Percentiles rank a stretch among this genome's conserved stretches.
Evolutionary conservation across 2,888 invertebrate genomes (phyloP).

Genomic region (Leistus spinibarbis): DNA sequence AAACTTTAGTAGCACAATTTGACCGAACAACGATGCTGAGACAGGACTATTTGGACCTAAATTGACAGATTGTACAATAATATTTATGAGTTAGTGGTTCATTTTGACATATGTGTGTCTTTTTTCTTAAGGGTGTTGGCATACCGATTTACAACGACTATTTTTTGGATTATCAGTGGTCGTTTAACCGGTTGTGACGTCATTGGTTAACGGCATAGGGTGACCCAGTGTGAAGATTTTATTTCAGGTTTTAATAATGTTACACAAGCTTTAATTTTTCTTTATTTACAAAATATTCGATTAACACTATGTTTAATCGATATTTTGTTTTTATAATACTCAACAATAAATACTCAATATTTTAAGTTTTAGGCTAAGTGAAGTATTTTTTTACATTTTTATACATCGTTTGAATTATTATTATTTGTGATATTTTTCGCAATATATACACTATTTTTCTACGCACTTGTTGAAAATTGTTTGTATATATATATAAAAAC

Average conservation of each 20-base stretch:
- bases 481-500: slow-evolving; percentile 28
- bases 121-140: slow-evolving; percentile 52
- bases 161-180: slow-evolving; percentile 51
- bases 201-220: slow-evolving; percentile 12
- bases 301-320: not conserved
- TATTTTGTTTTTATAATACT: slow-evolving; percentile 7
- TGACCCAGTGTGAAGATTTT: slow-evolving; percentile 19
- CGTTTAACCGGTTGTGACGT: slow-evolving; percentile 48
- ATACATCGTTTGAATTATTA: not conserved
- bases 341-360: slow-evolving; percentile 15
- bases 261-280: slow-evolving; percentile 33
- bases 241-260: not conserved
- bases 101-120: slow-evolving; percentile 46
- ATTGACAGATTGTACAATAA: not conserved
- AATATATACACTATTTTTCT: slow-evolving; percentile 29
- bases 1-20: not conserved
- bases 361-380: not conserved
- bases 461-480: not conserved
- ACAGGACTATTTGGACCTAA: not conserved
- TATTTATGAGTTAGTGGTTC: slow-evolving; percentile 7
- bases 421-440: slow-evolving; percentile 24
- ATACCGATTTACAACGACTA: slow-evolving; percentile 50
- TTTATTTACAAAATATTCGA: slow-evolving; percentile 2
- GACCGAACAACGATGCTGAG: not conserved
- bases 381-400: not conserved